Base-by-base conservation (phyloP, 2,888 invertebrate genomes). In the Cryptocheilus praepositus region DNA sequence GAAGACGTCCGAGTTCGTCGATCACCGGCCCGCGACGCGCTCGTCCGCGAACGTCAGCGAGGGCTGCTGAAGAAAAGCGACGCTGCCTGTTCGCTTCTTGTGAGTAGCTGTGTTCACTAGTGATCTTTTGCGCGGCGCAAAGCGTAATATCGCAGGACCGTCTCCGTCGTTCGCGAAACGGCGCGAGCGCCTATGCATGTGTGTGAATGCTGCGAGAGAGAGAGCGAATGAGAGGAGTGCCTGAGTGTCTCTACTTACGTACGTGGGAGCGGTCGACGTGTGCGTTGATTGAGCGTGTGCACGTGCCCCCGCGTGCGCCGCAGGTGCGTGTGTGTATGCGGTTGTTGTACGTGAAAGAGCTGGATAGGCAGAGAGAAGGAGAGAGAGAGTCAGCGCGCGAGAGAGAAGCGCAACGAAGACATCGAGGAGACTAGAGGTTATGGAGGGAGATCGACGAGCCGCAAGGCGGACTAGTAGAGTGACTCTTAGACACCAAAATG, bases 401-500 rank as follows among this genome's bases (percentile, higher is more conserved):
- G 53, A 22, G 3, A 62, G 66, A 46, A 60, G 52, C 44, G 43
- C 64, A 11, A 52, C 52, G 58, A 21, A 46, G 51, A 57, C 44
- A 55, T 25, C 51, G 57, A 51, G 61, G 64, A 51, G 74, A 74
- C 61, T 61, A 69, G 61, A 67, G 67, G 44, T 51, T 64, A 76
- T 72, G 68, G 74, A 70, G 73, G 63, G 76, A 72, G 72, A 73
- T 70, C 73, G 70, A 72, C 64, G 77, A 69, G 36, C 36, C 36
- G 36, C 36, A 36, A 36, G 36, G 36, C 36, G 64, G 62, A 67
- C 74, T 76, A 79, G 73, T 76, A 79, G 73, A 77, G 74, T 70
- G 69, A 70, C 77, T 82, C 73, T 81, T 80, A 79, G 79, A 77
- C 73, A 74, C 76, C 81, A 83, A 83, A 83, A 83, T 83, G 82